These are phyloP conservation scores for Sandelia bainsii DNA, from an alignment of 2,797 vertebrate genomes.

Conservation along the genomic window DNA sequence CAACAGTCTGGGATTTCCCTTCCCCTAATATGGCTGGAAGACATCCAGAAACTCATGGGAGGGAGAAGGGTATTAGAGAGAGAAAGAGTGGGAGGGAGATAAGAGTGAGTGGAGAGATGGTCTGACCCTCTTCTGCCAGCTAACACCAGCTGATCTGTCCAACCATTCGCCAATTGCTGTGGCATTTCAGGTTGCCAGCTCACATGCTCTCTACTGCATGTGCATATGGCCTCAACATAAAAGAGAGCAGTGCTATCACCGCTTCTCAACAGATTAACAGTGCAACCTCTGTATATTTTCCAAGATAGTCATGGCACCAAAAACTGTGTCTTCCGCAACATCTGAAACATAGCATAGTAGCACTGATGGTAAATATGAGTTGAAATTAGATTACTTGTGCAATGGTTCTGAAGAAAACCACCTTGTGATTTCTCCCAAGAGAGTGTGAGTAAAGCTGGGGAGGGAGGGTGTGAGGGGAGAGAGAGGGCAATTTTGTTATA, in stretches of 20 bases:
- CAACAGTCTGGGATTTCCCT: conserved; percentile 93
- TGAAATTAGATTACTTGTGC: conserved; percentile 54
- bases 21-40: conserved; percentile 88
- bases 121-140: conserved; percentile 80
- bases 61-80: conserved; percentile 61
- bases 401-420: conserved; percentile 58
- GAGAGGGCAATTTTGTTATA: conserved; percentile 94
- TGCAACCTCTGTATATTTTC: conserved; percentile 42
- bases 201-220: conserved; percentile 52
- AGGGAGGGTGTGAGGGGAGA: conserved; percentile 51
- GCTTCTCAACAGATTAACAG: conserved; percentile 15
- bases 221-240: conserved; percentile 39
- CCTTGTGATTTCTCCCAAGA: conserved; percentile 83
- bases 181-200: conserved; percentile 70
- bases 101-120: conserved; percentile 68
- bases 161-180: conserved; percentile 71
- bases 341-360: conserved; percentile 12
- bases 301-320: conserved; percentile 20
- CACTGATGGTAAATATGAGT: conserved; percentile 44
- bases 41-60: conserved; percentile 85
- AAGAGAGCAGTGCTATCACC: conserved; percentile 43
- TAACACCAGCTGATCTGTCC: conserved; percentile 77
- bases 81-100: conserved; percentile 57
- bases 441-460: conserved; percentile 76
- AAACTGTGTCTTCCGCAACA: conserved; percentile 2